A percentile compares a stretch with the other conserved stretches of the same genome.
phyloP scores from a whole-genome alignment of 2,888 invertebrate species.

The Tiliacea citrago region DNA sequence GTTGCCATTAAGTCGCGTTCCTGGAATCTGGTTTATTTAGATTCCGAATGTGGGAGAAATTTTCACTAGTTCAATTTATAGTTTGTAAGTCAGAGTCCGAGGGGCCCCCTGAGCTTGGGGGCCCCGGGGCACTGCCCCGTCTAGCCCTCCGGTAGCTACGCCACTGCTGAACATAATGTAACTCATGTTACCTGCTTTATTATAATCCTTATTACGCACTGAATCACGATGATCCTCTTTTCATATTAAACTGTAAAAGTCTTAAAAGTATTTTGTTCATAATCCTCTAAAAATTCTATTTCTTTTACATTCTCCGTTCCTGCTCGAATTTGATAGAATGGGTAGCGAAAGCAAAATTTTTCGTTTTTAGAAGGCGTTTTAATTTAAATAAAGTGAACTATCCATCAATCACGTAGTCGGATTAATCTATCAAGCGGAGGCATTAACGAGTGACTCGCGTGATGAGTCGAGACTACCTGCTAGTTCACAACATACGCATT shows the following conservation, averaged over 20 bases:
- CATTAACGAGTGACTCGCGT: conserved; percentile 62
- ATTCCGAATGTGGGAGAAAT: no score
- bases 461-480: conserved; percentile 28
- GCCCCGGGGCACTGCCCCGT: no score
- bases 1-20: no score
- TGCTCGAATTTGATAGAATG: conserved; percentile 7
- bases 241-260: background rate
- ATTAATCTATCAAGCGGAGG: conserved; percentile 54
- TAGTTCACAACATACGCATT: conserved; percentile 39
- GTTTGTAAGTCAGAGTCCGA: no score
- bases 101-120: no score
- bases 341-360: conserved; percentile 17
- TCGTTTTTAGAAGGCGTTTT: conserved; percentile 17
- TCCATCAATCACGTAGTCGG: conserved; percentile 50
- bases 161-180: background rate
- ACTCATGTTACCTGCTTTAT: background rate
- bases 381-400: conserved; percentile 52
- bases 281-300: conserved; percentile 1
- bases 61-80: no score
- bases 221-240: conserved; percentile 1
- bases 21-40: no score
- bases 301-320: background rate
- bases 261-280: conserved; percentile 14
- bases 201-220: background rate
- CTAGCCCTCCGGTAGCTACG: no score